Evolutionary conservation across 2,888 invertebrate genomes (phyloP).

Genomic region (Cosmia pyralina): DNA sequence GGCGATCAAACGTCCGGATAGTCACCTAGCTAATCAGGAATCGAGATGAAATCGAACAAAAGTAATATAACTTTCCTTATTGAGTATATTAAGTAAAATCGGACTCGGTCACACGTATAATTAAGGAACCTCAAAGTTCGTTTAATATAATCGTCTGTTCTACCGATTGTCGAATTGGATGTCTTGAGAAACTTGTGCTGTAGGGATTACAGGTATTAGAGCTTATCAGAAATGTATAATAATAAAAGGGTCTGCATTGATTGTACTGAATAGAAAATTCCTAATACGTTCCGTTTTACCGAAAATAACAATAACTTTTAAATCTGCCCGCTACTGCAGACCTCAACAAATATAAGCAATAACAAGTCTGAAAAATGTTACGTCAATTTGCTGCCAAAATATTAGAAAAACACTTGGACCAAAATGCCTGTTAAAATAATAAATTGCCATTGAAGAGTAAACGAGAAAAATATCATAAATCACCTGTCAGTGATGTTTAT

Average conservation of each 20-base stretch:
- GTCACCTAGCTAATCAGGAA: slow-evolving; percentile 75
- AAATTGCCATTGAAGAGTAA: slow-evolving; percentile 60
- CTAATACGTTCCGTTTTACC: no score
- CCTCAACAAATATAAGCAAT: slow-evolving; percentile 7
- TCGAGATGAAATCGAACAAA: slow-evolving; percentile 80
- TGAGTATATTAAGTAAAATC: slow-evolving; percentile 79
- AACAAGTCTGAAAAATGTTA: slow-evolving; percentile 4
- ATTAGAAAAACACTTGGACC: slow-evolving; percentile 39
- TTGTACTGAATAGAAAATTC: background rate
- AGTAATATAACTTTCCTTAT: slow-evolving; percentile 87
- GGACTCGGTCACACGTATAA: slow-evolving; percentile 82
- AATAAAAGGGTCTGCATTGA: background rate
- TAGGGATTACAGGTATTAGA: background rate
- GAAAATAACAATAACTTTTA: background rate
- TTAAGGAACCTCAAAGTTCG: slow-evolving; percentile 71
- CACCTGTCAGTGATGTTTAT: slow-evolving; percentile 61
- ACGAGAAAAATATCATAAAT: slow-evolving; percentile 64
- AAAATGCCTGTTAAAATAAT: slow-evolving; percentile 49
- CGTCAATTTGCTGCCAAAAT: slow-evolving; percentile 35
- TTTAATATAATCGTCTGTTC: slow-evolving; percentile 55
- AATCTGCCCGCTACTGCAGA: background rate
- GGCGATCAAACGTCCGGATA: slow-evolving; percentile 68
- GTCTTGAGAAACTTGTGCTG: slow-evolving; percentile 17
- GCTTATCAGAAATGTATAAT: slow-evolving; percentile 8
- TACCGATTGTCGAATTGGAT: slow-evolving; percentile 42